phyloP scores from a whole-genome alignment of 2,888 invertebrate species.

The Octonoba sinensis region DNA sequence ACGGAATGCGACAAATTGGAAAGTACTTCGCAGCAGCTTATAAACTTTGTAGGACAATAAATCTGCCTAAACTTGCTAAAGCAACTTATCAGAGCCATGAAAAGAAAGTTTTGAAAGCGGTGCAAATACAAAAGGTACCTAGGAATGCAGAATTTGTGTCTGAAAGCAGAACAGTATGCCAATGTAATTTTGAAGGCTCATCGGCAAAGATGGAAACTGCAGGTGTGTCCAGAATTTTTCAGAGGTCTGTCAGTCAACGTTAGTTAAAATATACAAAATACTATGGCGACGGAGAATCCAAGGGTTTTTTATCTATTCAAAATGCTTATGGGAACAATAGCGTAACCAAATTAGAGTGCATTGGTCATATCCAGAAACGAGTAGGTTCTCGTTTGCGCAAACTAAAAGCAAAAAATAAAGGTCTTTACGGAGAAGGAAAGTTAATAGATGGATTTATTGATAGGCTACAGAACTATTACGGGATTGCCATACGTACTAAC shows the following conservation, averaged over 20 bases:
- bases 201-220: no score
- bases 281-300: conserved; percentile 31
- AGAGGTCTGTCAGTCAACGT: not conserved
- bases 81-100: no score
- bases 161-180: no score
- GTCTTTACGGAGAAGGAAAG: conserved; percentile 18
- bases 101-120: no score
- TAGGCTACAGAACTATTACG: conserved; percentile 4
- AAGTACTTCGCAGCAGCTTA: no score
- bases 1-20: no score
- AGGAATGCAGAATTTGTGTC: no score
- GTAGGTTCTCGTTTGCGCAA: conserved; percentile 25
- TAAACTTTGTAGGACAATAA: no score
- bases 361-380: conserved; percentile 9
- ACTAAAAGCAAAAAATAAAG: conserved; percentile 10
- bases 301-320: conserved; percentile 15
- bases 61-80: no score
- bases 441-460: conserved; percentile 1
- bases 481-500: not conserved
- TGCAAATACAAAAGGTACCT: no score
- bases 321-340: conserved; percentile 2
- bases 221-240: no score
- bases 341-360: conserved; percentile 19
- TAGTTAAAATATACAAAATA: conserved; percentile 4
- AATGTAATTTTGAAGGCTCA: no score